These are phyloP conservation scores for Hartigia nigra DNA, from an alignment of 2,888 invertebrate genomes.

Conservation along the genomic window DNA sequence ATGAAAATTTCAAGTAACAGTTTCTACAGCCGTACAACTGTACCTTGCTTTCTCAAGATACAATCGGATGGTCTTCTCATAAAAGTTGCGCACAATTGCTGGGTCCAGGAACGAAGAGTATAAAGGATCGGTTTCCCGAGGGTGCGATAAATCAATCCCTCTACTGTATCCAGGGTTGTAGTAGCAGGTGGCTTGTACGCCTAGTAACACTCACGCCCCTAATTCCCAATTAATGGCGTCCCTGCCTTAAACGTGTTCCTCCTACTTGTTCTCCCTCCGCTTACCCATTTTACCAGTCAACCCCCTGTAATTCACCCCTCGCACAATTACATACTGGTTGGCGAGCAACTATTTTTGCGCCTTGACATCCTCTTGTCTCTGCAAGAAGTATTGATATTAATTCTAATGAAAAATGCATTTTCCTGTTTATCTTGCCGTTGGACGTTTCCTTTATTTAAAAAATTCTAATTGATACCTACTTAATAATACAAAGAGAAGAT, in stretches of 20 bases:
- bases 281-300: neutral
- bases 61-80: neutral
- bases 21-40: no score
- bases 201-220: constrained; percentile 58
- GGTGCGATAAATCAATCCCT: constrained; percentile 64
- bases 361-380: neutral
- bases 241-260: constrained; percentile 12
- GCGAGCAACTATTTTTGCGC: neutral
- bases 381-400: neutral
- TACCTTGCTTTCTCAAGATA: neutral
- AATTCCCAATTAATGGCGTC: constrained; percentile 64
- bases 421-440: neutral
- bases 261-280: neutral
- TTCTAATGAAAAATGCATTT: neutral
- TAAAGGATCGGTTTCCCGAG: constrained; percentile 41
- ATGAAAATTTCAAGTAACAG: neutral
- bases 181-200: constrained; percentile 63
- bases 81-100: neutral
- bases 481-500: neutral
- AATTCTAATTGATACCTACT: neutral
- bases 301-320: neutral
- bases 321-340: neutral
- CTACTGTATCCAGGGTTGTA: constrained; percentile 28
- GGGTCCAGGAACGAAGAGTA: neutral
- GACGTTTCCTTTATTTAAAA: neutral